Base-by-base conservation (phyloP, 64 coral and sea anemone genomes). In the Astreopora myriophthalma region DNA sequence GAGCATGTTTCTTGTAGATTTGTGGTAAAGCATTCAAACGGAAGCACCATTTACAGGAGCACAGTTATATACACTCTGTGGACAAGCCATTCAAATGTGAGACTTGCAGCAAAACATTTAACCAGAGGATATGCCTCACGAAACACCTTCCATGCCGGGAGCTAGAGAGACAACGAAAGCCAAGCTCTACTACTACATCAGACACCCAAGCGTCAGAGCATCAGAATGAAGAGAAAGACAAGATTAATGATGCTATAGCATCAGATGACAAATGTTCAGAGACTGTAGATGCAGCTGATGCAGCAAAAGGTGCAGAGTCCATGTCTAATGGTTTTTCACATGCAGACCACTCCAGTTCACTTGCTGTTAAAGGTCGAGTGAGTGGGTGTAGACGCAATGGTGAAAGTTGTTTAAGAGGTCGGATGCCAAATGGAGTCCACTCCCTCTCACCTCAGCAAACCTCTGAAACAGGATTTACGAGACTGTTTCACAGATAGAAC, bases 111-210 rank as follows among this genome's bases (percentile, higher is more conserved):
- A 87, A 84, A 14, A 93, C 90, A 19, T 96, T 96, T 25, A 96
- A 93, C 34, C 94, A 96, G 42, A 78, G 88, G 33, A 60, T 96
- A 12, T 96, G 94, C 23, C 94, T 96, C 4, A 85, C 90, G 11
- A 92, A 92, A 28, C 94, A 96, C 25, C 87, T 96, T 44, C 94
- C 94, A 34, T 96, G 94, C 39, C 88, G 94, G n/a, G 94, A 96
- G 42, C 85, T 42, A 2, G 94, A 96, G 75, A 86, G 73, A 79
- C 74, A 80, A 10, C 48, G 51, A 34, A 80, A 60, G 60, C 76
- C 76, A 2, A 61, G 29, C 51, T 34, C 27, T n/a, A 80, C 48
- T 19, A 20, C 16, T 27, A 61, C 76, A 60, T 8, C 1, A 0
- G 17, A 80, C 8, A 10, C 17, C 16, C 20, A 17, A 36, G 17